Evolutionary conservation across 2,113 vertebrate species (phyloP).

Genomic region (Cyphomyrus discorhynchus): DNA sequence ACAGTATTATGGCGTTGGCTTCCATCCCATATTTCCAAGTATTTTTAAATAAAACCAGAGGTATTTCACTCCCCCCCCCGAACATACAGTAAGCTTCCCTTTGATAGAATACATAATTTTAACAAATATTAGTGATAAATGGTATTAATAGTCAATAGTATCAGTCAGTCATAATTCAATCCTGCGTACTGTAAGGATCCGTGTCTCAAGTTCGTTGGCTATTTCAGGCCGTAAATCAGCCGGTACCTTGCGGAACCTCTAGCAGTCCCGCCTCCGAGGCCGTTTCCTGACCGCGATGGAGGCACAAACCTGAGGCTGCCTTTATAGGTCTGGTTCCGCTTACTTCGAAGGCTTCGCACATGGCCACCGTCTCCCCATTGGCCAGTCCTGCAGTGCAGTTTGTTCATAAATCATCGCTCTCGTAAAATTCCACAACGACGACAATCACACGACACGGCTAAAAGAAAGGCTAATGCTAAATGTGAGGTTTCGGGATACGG

Average conservation of each 20-base stretch:
- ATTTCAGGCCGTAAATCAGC: not conserved
- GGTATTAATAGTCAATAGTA: not conserved
- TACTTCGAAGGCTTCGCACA: not conserved
- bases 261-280: not conserved
- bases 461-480: slow-evolving; percentile 3
- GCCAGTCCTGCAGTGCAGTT: not conserved
- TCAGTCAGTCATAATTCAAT: not conserved
- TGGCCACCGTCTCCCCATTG: not conserved
- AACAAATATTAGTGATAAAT: not conserved
- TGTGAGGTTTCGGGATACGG: not conserved
- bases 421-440: slow-evolving; percentile 36
- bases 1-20: not conserved
- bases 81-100: not conserved
- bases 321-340: not conserved
- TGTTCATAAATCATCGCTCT: not conserved
- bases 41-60: not conserved
- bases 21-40: not conserved
- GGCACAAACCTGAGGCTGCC: not conserved
- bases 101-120: not conserved
- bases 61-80: not conserved
- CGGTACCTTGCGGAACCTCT: not conserved
- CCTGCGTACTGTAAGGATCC: not conserved
- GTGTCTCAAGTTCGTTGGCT: not conserved
- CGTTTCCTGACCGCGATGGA: not conserved
- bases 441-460: slow-evolving; percentile 30